A percentile compares a stretch with the other conserved stretches of the same genome.
phyloP scores from a whole-genome alignment of 1,140 invertebrate species.

The Megathymus violae region DNA sequence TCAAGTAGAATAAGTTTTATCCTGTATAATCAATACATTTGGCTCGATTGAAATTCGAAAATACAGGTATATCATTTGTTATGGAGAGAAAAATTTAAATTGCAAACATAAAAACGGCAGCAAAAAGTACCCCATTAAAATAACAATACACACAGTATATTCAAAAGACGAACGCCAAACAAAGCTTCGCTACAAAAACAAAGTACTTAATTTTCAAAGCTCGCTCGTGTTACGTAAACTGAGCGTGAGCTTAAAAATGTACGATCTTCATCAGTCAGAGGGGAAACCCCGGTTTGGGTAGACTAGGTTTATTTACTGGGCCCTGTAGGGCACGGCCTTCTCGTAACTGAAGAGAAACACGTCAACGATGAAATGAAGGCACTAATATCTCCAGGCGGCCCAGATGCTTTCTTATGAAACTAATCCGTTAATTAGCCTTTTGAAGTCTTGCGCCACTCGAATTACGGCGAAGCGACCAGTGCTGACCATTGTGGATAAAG shows the following conservation, averaged over 20 bases:
- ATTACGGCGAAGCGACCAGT: no score
- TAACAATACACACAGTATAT: slow-evolving; percentile 8
- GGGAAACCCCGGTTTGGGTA: background rate
- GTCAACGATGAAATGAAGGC: no score
- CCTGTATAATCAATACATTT: background rate
- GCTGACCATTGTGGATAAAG: no score
- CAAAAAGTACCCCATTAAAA: slow-evolving; percentile 3
- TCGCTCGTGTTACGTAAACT: slow-evolving; percentile 7
- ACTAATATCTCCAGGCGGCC: no score
- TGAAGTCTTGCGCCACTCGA: no score
- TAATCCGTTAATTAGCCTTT: no score
- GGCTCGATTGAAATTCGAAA: background rate
- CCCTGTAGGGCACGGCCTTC: no score
- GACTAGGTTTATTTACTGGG: no score
- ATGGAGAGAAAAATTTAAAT: background rate
- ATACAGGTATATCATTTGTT: background rate
- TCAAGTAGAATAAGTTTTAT: background rate
- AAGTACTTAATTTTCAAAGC: slow-evolving; percentile 17
- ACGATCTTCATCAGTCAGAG: background rate
- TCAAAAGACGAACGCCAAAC: slow-evolving; percentile 1
- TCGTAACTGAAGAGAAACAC: no score
- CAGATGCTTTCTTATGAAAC: no score
- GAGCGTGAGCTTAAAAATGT: background rate
- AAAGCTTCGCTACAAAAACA: slow-evolving; percentile 9
- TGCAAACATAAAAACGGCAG: background rate